Percentiles rank a stretch among this genome's conserved stretches.
phyloP scores from a whole-genome alignment of 2,113 vertebrate genomes.

The Muntiacus muntjak region DNA sequence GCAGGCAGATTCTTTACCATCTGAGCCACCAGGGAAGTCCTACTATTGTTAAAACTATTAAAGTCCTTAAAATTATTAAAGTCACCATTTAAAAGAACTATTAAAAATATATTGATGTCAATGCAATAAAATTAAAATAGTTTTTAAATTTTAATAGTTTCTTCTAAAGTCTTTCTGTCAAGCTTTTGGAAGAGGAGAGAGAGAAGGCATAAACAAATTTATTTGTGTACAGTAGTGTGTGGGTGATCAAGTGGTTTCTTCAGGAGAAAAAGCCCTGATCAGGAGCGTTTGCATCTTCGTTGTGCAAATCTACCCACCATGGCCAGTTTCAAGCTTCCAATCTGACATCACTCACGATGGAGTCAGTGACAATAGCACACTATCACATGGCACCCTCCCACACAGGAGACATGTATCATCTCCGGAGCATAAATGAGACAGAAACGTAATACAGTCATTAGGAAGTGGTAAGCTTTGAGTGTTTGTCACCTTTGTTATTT shows the following conservation, averaged over 20 bases:
- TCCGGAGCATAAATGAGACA: not conserved
- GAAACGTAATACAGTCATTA: not conserved
- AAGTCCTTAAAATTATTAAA: not conserved
- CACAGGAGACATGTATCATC: not conserved
- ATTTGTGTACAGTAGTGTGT: not conserved
- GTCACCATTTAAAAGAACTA: not conserved
- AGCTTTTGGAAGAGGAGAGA: not conserved
- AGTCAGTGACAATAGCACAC: fast-evolving
- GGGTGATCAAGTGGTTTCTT: not conserved
- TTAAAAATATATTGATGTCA: not conserved
- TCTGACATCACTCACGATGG: not conserved
- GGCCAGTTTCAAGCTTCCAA: not conserved
- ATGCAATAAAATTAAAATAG: not conserved
- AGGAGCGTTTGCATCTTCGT: not conserved
- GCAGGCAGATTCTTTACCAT: not conserved
- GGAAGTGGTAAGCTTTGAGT: not conserved
- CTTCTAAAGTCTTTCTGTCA: not conserved
- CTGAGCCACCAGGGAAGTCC: not conserved
- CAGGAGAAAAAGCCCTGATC: not conserved
- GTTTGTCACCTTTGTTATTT: not conserved
- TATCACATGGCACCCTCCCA: fast-evolving
- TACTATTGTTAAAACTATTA: not conserved
- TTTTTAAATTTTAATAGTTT: not conserved
- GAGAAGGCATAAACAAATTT: not conserved
- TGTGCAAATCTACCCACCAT: too few species aligned